Percentiles rank a stretch among this genome's conserved stretches.
Conservation (phyloP, 2,113 vertebrate species). For the Xiphias gladius region DNA sequence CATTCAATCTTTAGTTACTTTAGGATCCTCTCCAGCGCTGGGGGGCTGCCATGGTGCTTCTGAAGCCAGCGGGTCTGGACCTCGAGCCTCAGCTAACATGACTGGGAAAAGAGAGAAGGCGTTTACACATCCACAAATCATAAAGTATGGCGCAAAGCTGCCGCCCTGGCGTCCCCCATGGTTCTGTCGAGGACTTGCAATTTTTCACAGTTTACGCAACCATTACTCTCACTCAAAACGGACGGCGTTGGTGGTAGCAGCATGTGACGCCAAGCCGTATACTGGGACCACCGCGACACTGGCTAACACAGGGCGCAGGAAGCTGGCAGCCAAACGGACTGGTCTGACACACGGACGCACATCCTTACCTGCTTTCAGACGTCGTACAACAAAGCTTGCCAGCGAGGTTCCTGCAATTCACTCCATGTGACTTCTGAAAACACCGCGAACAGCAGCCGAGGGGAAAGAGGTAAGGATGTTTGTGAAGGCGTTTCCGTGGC, state of each 20-base stretch:
- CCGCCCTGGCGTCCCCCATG: not conserved
- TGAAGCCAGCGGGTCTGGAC: slow-evolving; percentile 33
- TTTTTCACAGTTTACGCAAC: not conserved
- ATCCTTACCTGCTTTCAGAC: slow-evolving; percentile 33
- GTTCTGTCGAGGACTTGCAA: no score
- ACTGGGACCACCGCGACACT: not conserved
- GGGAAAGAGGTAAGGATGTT: not conserved
- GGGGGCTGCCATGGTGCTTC: slow-evolving; percentile 27
- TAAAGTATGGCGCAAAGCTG: not conserved
- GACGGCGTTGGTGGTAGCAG: not conserved
- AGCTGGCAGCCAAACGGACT: not conserved
- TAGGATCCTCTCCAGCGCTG: slow-evolving; percentile 26
- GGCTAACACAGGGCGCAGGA: not conserved
- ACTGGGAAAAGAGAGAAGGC: slow-evolving; percentile 41
- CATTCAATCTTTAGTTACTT: slow-evolving; percentile 56
- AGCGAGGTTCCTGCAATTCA: not conserved
- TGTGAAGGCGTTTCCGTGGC: slow-evolving; percentile 19
- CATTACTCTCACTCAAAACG: not conserved
- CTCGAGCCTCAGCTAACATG: slow-evolving; percentile 74
- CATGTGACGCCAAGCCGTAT: not conserved
- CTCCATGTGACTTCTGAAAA: not conserved
- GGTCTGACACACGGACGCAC: not conserved
- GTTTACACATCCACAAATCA: not conserved
- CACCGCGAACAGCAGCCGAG: not conserved
- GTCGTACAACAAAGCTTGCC: not conserved